Evolutionary conservation across 1,140 invertebrate genomes (phyloP), one percentile per base, ranked within the genome.

Genomic region (Drosophila suzukii): DNA sequence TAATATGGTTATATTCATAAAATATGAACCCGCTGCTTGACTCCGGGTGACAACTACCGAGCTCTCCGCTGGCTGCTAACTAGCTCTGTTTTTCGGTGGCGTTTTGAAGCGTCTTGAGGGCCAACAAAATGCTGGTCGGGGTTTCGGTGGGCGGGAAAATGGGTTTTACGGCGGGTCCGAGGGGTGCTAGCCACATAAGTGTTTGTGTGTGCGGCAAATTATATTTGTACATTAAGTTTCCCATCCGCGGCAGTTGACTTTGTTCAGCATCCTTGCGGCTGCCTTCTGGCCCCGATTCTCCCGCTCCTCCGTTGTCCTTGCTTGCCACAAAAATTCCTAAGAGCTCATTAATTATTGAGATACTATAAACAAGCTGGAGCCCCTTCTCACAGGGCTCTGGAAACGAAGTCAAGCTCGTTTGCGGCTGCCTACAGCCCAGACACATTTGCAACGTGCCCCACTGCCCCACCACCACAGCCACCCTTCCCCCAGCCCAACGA

Each of bases 291-390:
- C 71, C 44, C 71, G 44, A 53, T 41, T 75, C 36, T 12, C 71
- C 38, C 70, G 38, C 30, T 34, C 13, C 54, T 30, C 41, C 54
- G 49, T 34, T 61, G 66, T 54, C 68, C 74, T 47, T 76, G 82
- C 79, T 80, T 68, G 77, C 84, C 84, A 75, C 84, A 88, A 88
- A 88, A 88, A 88, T 88, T 88, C 84, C 84, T 89, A 88, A 88
- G 84, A 88, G 84, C 84, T 88, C 84, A 88, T 88, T 88, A 88
- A 88, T 89, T 88, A 88, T 88, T 88, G 84, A 88, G 84, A 89
- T 84, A 88, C 84, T 88, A 88, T 88, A 88, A 88, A 88, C 84
- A 84, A 88, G 76, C 84, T 70, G 81, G 65, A 74, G 82, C 60
- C 63, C 34, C 38, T 39, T 49, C 58, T 47, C 65, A n/a, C 17